phyloP scores from a whole-genome alignment of 2,113 vertebrate genomes.

The Orycteropus afer region DNA sequence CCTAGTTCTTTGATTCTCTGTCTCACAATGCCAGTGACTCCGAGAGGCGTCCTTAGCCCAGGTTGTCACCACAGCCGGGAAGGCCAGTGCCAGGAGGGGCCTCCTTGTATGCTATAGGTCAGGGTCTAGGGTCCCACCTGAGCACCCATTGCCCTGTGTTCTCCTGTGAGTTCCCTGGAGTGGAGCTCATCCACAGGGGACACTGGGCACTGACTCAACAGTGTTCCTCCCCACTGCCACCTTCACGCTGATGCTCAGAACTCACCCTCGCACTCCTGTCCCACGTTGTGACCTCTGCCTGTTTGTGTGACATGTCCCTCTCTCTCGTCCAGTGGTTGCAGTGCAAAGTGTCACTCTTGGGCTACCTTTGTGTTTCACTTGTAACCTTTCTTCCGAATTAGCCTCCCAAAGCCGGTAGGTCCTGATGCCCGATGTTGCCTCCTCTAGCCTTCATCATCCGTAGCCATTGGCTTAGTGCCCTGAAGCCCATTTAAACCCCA shows the following conservation, averaged over 20 bases:
- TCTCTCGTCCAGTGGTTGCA: background rate
- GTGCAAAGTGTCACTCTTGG: constrained; percentile 29
- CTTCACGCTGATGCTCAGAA: accelerated
- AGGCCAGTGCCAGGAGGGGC: background rate
- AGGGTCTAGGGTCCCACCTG: background rate
- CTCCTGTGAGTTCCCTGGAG: too few relatives aligned
- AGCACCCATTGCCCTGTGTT: too few relatives aligned
- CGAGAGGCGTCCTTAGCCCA: background rate
- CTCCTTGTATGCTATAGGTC: too few relatives aligned
- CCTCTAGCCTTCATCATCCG: background rate
- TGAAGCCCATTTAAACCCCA: background rate
- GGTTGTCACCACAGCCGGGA: background rate
- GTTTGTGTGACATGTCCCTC: constrained; percentile 58
- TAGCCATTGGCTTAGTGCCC: too few relatives aligned
- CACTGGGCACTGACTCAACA: too few relatives aligned
- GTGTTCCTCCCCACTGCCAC: background rate
- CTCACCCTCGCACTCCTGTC: background rate
- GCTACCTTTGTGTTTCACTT: constrained; percentile 37
- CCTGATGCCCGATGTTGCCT: background rate
- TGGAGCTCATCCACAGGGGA: too few relatives aligned
- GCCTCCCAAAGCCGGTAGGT: constrained; percentile 75
- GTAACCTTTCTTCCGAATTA: constrained; percentile 65
- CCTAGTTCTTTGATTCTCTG: background rate
- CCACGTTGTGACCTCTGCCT: constrained; percentile 46
- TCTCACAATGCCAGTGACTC: background rate